A percentile compares a stretch with the other conserved stretches of the same genome.
phyloP scores from a whole-genome alignment of 1,140 invertebrate genomes.

The Parasteatoda tepidariorum region DNA sequence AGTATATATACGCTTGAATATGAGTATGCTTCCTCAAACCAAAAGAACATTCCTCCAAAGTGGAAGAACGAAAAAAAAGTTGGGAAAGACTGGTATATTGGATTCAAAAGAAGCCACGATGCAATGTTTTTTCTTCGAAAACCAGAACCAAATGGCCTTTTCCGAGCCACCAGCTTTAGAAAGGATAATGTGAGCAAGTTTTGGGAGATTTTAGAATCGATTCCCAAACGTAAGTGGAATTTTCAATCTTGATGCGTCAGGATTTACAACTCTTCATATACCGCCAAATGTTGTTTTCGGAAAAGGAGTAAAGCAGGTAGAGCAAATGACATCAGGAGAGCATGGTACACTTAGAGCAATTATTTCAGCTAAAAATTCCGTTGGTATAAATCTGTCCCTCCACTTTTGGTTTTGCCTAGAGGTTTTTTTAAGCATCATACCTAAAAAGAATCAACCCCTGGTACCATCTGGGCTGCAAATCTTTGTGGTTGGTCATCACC shows the following conservation, averaged over 20 bases:
- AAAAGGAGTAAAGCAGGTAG: constrained; percentile 14
- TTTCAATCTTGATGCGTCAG: neutral
- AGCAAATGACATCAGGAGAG: constrained; percentile 18
- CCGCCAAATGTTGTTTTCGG: constrained; percentile 33
- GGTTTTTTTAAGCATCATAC: constrained; percentile 63
- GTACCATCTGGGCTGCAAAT: constrained; percentile 67
- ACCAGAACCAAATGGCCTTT: constrained; percentile 69
- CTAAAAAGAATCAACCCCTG: constrained; percentile 66
- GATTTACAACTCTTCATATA: neutral
- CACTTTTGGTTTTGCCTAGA: constrained; percentile 60
- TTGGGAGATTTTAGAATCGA: constrained; percentile 12
- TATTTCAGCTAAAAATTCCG: constrained; percentile 44
- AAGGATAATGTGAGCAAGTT: constrained; percentile 47
- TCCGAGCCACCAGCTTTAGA: too few species aligned
- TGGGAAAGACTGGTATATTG: constrained; percentile 68
- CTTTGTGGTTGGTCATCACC: constrained; percentile 70
- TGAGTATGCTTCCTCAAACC: constrained; percentile 2
- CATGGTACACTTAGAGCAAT: neutral
- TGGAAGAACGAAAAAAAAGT: constrained; percentile 53
- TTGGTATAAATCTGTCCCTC: constrained; percentile 59
- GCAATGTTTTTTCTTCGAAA: too few species aligned
- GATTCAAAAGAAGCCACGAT: constrained; percentile 65
- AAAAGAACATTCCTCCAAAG: neutral
- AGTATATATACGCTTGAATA: too few species aligned
- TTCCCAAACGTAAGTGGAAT: neutral